A percentile compares a stretch with the other conserved stretches of the same genome.
Evolutionary conservation across 2,797 vertebrate species (phyloP).

Genomic region (Siniperca undulata): DNA sequence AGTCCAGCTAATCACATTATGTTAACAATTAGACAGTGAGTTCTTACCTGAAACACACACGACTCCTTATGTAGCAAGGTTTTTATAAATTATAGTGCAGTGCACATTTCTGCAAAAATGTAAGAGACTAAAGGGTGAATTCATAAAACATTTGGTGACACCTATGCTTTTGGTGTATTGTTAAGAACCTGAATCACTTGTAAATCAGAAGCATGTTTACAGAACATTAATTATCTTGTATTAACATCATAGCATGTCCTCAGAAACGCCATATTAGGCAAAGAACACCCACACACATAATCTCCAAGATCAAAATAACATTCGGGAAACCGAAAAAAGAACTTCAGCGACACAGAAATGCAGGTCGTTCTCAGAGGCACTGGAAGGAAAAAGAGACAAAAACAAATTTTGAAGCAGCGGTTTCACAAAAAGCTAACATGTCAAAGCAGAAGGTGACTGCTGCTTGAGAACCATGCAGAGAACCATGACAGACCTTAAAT

Average conservation of each 20-base stretch:
- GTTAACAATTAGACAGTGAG: conserved; percentile 21
- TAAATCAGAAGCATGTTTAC: conserved; percentile 33
- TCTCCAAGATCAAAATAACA: conserved; percentile 45
- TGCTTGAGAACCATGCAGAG: conserved; percentile 10
- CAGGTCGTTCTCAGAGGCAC: conserved; percentile 4
- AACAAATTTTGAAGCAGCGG: conserved; percentile 18
- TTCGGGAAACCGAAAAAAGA: conserved; percentile 1
- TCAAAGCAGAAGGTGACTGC: conserved; percentile 2
- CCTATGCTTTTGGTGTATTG: conserved; percentile 5
- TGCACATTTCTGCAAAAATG: background rate
- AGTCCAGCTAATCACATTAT: conserved; percentile 14
- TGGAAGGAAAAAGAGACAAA: conserved; percentile 1
- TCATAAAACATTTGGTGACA: conserved; percentile 12
- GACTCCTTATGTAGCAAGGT: background rate
- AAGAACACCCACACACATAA: conserved; percentile 35
- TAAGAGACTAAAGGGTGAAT: background rate
- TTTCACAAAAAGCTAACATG: conserved; percentile 32
- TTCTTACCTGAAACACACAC: conserved; percentile 6
- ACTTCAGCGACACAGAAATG: conserved; percentile 6
- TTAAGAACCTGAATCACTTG: conserved; percentile 32
- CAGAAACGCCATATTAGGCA: conserved; percentile 5
- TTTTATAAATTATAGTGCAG: background rate
- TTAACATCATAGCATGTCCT: conserved; percentile 11
- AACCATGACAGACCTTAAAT: conserved; percentile 19
- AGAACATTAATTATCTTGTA: conserved; percentile 43